phyloP scores from a whole-genome alignment of 2,797 vertebrate species.

The Alcedo atthis region DNA sequence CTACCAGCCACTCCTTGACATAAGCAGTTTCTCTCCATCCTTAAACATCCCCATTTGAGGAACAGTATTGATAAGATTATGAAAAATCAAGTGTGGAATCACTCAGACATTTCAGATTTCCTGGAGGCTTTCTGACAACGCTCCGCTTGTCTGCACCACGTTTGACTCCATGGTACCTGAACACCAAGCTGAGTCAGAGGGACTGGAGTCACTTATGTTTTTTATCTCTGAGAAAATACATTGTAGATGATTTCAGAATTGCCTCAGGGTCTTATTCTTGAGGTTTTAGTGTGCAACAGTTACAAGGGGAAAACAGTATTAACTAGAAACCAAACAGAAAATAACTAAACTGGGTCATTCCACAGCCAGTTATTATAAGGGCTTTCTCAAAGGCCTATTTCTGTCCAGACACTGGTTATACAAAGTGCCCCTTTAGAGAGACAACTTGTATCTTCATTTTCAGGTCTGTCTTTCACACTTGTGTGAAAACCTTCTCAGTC shows the following conservation, averaged over 20 bases:
- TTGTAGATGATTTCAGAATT: constrained; percentile 49
- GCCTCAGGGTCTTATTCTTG: constrained; percentile 52
- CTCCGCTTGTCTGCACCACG: not conserved
- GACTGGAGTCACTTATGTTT: constrained; percentile 28
- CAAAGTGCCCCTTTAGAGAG: constrained; percentile 33
- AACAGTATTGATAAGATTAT: not conserved
- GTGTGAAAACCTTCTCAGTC: not conserved
- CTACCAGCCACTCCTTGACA: not conserved
- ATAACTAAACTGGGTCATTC: constrained; percentile 60
- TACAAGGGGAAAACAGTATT: constrained; percentile 48
- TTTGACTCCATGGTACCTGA: constrained; percentile 45
- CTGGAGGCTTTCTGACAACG: not conserved
- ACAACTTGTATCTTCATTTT: constrained; percentile 58
- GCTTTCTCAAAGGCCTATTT: constrained; percentile 48
- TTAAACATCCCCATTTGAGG: not conserved
- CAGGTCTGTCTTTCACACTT: not conserved
- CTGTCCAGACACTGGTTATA: constrained; percentile 27
- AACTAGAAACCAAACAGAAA: constrained; percentile 62
- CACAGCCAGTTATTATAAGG: constrained; percentile 27
- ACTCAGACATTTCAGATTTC: constrained; percentile 25
- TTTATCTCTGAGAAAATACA: constrained; percentile 56
- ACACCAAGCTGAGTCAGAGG: constrained; percentile 48
- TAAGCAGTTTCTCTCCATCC: constrained; percentile 12
- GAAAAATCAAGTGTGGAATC: constrained; percentile 41
- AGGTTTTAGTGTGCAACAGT: constrained; percentile 17